Conservation (phyloP, 2,797 vertebrate genomes). For the Neoniphon sammara region DNA sequence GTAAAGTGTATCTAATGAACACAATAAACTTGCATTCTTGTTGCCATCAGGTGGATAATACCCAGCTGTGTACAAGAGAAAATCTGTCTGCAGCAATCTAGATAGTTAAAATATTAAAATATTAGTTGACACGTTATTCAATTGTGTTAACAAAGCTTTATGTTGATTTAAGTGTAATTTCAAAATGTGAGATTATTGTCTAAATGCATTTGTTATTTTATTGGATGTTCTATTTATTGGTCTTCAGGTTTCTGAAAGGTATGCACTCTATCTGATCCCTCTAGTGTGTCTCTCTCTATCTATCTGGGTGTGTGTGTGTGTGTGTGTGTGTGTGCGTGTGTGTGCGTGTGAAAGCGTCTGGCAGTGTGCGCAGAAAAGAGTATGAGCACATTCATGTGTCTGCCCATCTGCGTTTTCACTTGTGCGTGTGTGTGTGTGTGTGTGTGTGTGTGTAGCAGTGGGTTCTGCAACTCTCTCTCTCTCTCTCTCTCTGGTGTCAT, state of each 20-base stretch:
- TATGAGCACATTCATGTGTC: conserved; percentile 61
- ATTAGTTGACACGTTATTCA: conserved; percentile 31
- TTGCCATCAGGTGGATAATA: conserved; percentile 48
- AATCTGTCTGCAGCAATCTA: conserved; percentile 52
- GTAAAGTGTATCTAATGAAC: conserved; percentile 45
- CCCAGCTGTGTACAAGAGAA: background rate
- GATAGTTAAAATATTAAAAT: conserved; percentile 36
- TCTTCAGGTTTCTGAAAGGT: conserved; percentile 68
- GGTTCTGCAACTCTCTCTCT: conserved; percentile 62
- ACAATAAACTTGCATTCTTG: conserved; percentile 35
- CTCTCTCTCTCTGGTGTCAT: conserved; percentile 75
- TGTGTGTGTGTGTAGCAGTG: conserved; percentile 58
- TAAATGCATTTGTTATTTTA: conserved; percentile 70
- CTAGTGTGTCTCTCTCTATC: conserved; percentile 72
- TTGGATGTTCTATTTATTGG: conserved; percentile 75
- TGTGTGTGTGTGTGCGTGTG: conserved; percentile 33
- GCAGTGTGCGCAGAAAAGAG: conserved; percentile 64
- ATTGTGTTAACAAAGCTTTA: conserved; percentile 22
- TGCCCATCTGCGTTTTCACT: conserved; percentile 74
- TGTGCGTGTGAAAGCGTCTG: conserved; percentile 34
- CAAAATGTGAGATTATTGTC: conserved; percentile 56
- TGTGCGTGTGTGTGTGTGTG: conserved; percentile 43
- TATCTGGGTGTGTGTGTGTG: conserved; percentile 56
- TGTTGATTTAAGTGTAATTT: conserved; percentile 36
- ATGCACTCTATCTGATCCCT: conserved; percentile 57